Percentiles rank a stretch among this genome's conserved stretches.
phyloP scores from a whole-genome alignment of 2,113 vertebrate genomes.

The Ceratotherium simum region DNA sequence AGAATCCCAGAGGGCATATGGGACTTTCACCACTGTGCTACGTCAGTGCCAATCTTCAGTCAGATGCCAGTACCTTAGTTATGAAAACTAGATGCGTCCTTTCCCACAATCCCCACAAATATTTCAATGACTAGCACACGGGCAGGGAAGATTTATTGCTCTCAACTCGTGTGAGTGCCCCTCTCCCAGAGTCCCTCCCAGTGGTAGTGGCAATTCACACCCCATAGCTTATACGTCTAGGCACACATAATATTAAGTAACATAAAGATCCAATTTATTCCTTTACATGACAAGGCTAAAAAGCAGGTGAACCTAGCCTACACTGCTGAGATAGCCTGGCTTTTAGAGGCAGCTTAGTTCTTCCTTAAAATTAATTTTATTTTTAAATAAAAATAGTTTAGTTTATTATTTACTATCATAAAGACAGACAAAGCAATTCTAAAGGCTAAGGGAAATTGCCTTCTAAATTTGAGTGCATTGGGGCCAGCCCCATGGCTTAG shows the following conservation, averaged over 20 bases:
- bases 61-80: background rate
- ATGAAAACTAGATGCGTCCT: background rate
- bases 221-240: background rate
- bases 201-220: background rate
- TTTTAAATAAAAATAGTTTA: conserved; percentile 34
- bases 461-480: conserved; percentile 16
- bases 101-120: background rate
- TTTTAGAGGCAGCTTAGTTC: background rate
- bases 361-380: conserved; percentile 40
- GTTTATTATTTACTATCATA: background rate
- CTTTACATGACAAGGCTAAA: conserved; percentile 21
- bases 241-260: background rate
- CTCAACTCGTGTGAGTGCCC: background rate
- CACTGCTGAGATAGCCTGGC: background rate
- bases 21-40: background rate
- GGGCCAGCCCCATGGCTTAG: no score
- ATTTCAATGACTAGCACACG: background rate
- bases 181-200: background rate
- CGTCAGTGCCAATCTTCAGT: background rate
- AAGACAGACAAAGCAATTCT: conserved; percentile 27
- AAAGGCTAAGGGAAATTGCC: conserved; percentile 30
- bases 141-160: background rate
- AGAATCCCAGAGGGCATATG: background rate
- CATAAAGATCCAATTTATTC: background rate
- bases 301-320: background rate